A percentile compares a stretch with the other conserved stretches of the same genome.
Evolutionary conservation across 2,888 invertebrate genomes (phyloP).

Genomic region (Ochropacha duplaris): DNA sequence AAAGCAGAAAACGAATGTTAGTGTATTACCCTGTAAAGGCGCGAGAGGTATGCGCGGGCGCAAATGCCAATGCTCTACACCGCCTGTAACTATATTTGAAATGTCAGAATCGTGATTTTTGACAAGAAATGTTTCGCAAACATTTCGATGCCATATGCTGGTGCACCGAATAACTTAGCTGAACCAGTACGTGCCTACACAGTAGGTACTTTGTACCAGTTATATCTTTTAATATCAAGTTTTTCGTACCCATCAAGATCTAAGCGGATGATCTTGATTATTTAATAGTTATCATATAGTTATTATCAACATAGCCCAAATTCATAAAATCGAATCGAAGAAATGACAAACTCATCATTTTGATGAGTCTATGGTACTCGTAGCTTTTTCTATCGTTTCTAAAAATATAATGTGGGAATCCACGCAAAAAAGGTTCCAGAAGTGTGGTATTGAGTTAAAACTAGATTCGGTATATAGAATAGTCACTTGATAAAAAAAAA

Average conservation of each 20-base stretch:
- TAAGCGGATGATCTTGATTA: background rate
- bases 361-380: background rate
- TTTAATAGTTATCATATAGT: background rate
- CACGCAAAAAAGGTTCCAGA: too few species aligned
- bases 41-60: slow-evolving; percentile 58
- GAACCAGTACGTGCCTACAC: background rate
- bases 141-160: slow-evolving; percentile 32
- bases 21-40: slow-evolving; percentile 40
- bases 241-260: background rate
- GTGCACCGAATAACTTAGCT: background rate
- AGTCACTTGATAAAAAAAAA: too few species aligned
- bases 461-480: too few species aligned
- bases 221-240: background rate
- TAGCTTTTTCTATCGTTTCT: too few species aligned
- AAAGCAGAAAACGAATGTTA: slow-evolving; percentile 15
- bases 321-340: background rate
- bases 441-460: too few species aligned
- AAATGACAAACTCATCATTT: background rate
- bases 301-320: background rate
- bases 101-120: slow-evolving; percentile 82
- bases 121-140: slow-evolving; percentile 73
- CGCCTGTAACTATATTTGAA: slow-evolving; percentile 69
- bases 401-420: too few species aligned
- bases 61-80: slow-evolving; percentile 72
- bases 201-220: background rate